Evolutionary conservation across 2,797 vertebrate genomes (phyloP).

Genomic region (Poeciliopsis paucimaculata): DNA sequence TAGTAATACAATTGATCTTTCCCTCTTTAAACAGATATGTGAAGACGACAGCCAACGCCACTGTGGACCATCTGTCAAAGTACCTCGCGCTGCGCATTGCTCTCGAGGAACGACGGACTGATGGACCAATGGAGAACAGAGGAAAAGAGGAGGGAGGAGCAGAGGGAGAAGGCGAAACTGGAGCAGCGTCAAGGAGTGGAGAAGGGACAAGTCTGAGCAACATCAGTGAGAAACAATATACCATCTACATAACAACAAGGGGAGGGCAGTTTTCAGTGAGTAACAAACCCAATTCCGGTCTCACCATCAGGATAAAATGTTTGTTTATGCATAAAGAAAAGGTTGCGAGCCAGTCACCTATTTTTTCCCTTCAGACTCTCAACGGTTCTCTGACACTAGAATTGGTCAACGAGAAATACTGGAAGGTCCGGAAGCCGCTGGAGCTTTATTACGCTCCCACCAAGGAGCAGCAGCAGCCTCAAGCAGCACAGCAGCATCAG

Average conservation of each 20-base stretch:
- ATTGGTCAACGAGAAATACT: conserved; percentile 92
- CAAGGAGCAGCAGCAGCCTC: conserved; percentile 82
- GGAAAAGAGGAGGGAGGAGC: conserved; percentile 34
- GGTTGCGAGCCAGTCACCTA: background rate
- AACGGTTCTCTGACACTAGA: conserved; percentile 92
- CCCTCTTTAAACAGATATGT: conserved; percentile 78
- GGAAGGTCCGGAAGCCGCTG: conserved; percentile 89
- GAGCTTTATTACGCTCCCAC: conserved; percentile 93
- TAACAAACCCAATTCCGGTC: background rate
- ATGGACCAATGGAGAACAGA: conserved; percentile 21
- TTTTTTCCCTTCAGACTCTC: conserved; percentile 79
- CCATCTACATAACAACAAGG: conserved; percentile 88
- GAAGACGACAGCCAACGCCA: conserved; percentile 91
- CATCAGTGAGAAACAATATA: conserved; percentile 92
- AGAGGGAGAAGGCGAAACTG: conserved; percentile 26
- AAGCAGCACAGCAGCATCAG: conserved; percentile 48
- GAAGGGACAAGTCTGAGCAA: conserved; percentile 76
- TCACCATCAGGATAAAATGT: background rate
- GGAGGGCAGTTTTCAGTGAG: conserved; percentile 89
- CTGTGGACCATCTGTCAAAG: conserved; percentile 92
- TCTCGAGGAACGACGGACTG: conserved; percentile 81
- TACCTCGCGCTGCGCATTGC: conserved; percentile 91
- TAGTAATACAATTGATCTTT: background rate
- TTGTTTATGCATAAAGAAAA: background rate
- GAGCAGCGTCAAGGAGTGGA: conserved; percentile 48